These are phyloP conservation scores for Nothocercus nigrocapillus DNA, from an alignment of 2,113 vertebrate genomes.

Conservation along the genomic window DNA sequence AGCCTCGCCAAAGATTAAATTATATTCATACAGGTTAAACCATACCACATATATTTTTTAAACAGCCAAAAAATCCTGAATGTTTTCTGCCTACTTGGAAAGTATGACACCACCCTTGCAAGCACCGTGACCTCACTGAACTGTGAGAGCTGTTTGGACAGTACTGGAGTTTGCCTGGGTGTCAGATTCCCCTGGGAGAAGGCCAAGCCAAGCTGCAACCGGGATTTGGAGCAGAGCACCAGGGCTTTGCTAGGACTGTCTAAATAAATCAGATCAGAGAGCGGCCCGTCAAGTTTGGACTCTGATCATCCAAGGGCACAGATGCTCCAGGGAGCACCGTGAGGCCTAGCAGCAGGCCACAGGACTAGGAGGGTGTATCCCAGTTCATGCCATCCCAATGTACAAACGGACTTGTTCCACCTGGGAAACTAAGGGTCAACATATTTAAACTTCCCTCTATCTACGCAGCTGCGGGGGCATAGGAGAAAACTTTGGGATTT, in stretches of 20 bases:
- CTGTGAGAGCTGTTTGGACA: neutral
- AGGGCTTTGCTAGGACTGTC: neutral
- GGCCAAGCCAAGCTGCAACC: neutral
- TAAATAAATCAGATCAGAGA: neutral
- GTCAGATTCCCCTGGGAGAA: neutral
- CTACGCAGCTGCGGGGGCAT: neutral
- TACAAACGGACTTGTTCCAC: neutral
- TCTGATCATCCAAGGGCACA: neutral
- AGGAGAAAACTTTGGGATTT: neutral
- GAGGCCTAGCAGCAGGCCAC: neutral
- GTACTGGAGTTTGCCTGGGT: neutral
- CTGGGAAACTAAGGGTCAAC: neutral
- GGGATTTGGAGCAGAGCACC: neutral
- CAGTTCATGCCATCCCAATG: neutral
- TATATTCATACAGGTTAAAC: neutral
- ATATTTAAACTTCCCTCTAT: neutral
- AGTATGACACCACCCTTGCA: neutral
- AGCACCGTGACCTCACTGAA: neutral
- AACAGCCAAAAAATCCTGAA: neutral
- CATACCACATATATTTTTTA: neutral
- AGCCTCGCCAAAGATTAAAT: neutral
- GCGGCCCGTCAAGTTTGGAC: neutral
- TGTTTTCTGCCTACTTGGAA: neutral
- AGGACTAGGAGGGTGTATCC: neutral
- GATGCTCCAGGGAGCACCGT: neutral